Conservation (phyloP, 1,140 invertebrate genomes). For the Caenorhabditis brenneri region DNA sequence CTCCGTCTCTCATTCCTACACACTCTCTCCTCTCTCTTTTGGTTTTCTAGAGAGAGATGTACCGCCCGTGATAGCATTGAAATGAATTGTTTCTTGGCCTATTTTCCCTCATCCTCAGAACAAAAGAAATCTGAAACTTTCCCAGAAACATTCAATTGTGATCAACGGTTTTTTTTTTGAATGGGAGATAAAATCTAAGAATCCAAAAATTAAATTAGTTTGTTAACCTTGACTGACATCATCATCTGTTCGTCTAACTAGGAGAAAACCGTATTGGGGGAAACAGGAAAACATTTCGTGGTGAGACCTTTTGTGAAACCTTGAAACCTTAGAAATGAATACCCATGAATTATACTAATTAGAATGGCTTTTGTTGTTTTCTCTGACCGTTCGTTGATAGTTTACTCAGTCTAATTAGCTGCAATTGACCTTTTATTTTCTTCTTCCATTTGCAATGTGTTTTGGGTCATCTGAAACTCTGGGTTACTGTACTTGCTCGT, state of each 20-base stretch:
- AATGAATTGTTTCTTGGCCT: too few species aligned
- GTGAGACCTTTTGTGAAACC: background rate
- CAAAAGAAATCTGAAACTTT: background rate
- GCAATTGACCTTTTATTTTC: too few species aligned
- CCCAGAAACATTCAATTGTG: background rate
- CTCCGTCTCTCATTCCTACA: background rate
- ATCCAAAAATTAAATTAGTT: background rate
- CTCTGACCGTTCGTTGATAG: too few species aligned
- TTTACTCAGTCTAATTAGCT: too few species aligned
- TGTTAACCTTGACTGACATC: background rate
- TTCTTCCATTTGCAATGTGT: too few species aligned
- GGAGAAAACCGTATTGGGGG: background rate
- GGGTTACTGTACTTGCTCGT: too few species aligned
- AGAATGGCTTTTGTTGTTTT: too few species aligned
- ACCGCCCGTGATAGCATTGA: too few species aligned
- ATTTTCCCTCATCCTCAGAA: too few species aligned
- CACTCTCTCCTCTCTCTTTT: background rate
- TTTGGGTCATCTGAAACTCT: too few species aligned
- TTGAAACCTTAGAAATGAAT: background rate
- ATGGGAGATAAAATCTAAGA: background rate
- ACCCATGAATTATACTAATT: too few species aligned
- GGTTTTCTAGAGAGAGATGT: background rate
- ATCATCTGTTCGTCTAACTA: background rate
- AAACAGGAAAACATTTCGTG: background rate
- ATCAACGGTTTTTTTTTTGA: background rate